phyloP scores from a whole-genome alignment of 2,888 invertebrate species.

The Ashinkailepas kermadecensis region DNA sequence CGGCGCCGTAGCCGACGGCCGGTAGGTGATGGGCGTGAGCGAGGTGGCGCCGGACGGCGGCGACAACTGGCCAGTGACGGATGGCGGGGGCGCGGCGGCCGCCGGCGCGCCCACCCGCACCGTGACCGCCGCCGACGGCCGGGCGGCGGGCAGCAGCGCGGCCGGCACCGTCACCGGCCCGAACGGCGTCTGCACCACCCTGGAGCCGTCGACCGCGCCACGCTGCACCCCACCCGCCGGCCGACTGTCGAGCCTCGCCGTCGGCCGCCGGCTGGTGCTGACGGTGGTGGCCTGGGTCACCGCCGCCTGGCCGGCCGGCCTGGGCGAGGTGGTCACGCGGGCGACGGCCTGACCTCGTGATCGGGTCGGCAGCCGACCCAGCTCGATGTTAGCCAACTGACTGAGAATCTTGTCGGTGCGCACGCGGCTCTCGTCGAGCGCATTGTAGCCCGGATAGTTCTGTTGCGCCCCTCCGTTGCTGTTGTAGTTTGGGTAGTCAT shows the following conservation, averaged over 20 bases:
- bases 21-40: not conserved
- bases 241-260: not conserved
- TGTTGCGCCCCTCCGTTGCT: not conserved
- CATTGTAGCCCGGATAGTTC: conserved; percentile 22
- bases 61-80: not conserved
- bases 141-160: not conserved
- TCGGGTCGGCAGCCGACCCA: not conserved
- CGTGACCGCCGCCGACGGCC: not conserved
- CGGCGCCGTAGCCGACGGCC: not conserved
- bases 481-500: conserved; percentile 23
- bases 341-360: not conserved
- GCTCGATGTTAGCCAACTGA: conserved; percentile 11
- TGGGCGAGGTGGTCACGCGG: too few relatives aligned
- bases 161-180: conserved; percentile 11
- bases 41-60: not conserved
- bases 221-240: not conserved
- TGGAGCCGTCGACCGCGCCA: not conserved
- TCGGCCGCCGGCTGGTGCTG: not conserved
- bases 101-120: not conserved
- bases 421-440: not conserved
- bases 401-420: not conserved
- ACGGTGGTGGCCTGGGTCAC: not conserved
- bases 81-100: not conserved
- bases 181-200: conserved; percentile 13
- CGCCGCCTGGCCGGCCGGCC: not conserved